phyloP scores from a whole-genome alignment of 2,888 invertebrate genomes.

The Rhagonycha lutea region DNA sequence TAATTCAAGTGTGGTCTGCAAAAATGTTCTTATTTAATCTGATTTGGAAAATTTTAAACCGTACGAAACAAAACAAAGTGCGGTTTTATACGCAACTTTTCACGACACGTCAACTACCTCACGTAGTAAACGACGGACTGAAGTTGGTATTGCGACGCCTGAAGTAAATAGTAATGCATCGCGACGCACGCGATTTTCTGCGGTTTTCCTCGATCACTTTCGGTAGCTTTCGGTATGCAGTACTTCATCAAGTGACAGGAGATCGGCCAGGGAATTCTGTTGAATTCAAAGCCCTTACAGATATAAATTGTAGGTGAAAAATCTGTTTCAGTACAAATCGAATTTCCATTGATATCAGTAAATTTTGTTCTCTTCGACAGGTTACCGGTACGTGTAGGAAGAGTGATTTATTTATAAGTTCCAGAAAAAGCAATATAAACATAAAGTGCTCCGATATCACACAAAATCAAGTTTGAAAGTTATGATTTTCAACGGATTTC shows the following conservation, averaged over 20 bases:
- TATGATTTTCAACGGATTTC: neutral
- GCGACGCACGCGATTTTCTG: conserved; percentile 43
- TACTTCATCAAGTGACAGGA: conserved; percentile 46
- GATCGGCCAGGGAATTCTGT: conserved; percentile 46
- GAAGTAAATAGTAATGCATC: conserved; percentile 52
- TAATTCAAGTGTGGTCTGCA: neutral
- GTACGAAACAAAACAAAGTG: neutral
- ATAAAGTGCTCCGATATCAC: conserved; percentile 10
- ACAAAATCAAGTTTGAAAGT: conserved; percentile 8
- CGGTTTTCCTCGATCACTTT: conserved; percentile 33
- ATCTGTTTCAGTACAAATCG: conserved; percentile 50
- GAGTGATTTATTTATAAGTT: conserved; percentile 33
- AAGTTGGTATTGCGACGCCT: conserved; percentile 50
- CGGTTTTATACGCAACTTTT: neutral
- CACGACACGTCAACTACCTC: conserved; percentile 1
- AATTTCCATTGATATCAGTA: conserved; percentile 52
- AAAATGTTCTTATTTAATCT: neutral
- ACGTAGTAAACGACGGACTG: conserved; percentile 50
- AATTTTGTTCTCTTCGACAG: conserved; percentile 40
- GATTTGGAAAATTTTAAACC: neutral
- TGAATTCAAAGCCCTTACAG: conserved; percentile 40
- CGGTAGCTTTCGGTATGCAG: conserved; percentile 31
- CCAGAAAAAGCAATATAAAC: conserved; percentile 27
- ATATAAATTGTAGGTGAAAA: conserved; percentile 50
- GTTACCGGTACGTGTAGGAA: conserved; percentile 23